Conservation (phyloP, 2,797 vertebrate genomes). For the Pipistrellus pygmaeus region DNA sequence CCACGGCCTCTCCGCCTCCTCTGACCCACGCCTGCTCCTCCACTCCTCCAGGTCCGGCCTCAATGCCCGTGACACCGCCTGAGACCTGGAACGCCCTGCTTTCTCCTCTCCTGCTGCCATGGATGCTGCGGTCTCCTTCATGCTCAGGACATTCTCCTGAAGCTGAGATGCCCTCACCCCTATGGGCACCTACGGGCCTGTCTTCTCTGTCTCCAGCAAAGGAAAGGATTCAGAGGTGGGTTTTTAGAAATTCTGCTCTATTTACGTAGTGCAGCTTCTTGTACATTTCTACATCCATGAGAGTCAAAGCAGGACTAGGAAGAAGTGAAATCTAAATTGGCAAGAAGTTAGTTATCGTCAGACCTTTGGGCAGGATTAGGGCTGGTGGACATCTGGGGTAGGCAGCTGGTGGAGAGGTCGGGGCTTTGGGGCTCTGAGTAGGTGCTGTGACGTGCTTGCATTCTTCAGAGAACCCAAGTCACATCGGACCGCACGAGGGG, state of each 20-base stretch:
- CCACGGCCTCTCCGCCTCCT: background rate
- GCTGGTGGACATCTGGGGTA: background rate
- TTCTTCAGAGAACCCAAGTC: background rate
- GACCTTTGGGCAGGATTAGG: background rate
- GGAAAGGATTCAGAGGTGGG: background rate
- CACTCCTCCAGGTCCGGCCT: background rate
- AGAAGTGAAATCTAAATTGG: background rate
- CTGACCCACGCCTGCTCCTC: background rate
- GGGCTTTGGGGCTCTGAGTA: background rate
- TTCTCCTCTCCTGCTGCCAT: accelerated
- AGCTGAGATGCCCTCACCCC: accelerated
- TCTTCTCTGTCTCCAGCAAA: background rate
- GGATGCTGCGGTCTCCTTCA: background rate
- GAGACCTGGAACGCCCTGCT: background rate
- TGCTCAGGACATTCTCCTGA: background rate
- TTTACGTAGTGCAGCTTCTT: too few relatives aligned
- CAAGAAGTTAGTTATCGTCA: background rate
- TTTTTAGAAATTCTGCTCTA: background rate
- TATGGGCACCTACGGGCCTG: background rate
- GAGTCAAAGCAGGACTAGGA: background rate
- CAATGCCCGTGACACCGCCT: accelerated
- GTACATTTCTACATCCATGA: background rate
- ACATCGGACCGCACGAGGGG: background rate
- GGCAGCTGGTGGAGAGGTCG: background rate
- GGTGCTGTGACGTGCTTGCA: background rate